Conservation (phyloP, 2,113 vertebrate species). For the Ceyx margarethae region DNA sequence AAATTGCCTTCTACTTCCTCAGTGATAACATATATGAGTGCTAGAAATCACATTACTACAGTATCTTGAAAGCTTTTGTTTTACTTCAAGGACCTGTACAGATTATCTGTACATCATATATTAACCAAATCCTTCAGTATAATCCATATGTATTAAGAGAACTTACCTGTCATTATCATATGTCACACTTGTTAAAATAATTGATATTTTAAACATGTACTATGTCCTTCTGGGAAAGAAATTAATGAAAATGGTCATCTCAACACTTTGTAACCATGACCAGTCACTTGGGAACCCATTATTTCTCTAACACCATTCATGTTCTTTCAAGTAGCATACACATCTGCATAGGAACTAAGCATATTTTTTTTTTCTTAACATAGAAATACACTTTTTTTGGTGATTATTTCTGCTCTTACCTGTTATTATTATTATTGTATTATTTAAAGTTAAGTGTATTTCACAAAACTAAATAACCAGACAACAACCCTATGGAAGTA, state of each 20-base stretch:
- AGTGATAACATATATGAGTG: not conserved
- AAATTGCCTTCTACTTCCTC: conserved; percentile 7
- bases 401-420: not conserved
- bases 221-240: not conserved
- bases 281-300: not conserved
- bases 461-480: not conserved
- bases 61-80: not conserved
- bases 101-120: not conserved
- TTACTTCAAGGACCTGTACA: not conserved
- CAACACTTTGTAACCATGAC: not conserved
- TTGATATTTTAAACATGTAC: not conserved
- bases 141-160: not conserved
- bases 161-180: not conserved
- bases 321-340: not conserved
- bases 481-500: not conserved
- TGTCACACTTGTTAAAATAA: not conserved
- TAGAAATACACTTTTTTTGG: not conserved
- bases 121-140: not conserved
- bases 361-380: not conserved
- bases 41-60: not conserved
- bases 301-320: not conserved
- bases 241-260: not conserved
- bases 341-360: not conserved
- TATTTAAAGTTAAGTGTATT: not conserved
- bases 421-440: not conserved